phyloP scores from a whole-genome alignment of 2,113 vertebrate species.

The Lophotis ruficrista region DNA sequence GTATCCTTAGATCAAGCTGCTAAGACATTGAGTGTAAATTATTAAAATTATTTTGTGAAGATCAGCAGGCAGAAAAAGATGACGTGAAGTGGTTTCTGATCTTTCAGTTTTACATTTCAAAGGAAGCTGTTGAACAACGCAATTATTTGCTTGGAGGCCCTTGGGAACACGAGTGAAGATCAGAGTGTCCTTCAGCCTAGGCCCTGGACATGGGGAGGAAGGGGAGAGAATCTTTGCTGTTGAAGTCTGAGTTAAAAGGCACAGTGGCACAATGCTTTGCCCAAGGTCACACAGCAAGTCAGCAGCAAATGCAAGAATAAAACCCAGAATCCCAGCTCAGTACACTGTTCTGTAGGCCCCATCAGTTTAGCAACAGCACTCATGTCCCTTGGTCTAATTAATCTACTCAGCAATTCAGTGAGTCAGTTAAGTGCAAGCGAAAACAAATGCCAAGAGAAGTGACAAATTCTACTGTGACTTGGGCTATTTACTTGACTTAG shows the following conservation, averaged over 20 bases:
- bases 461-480: not conserved
- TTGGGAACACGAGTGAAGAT: not conserved
- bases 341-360: not conserved
- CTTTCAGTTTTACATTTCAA: not conserved
- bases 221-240: not conserved
- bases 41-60: not conserved
- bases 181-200: not conserved
- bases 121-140: not conserved
- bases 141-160: not conserved
- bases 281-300: not conserved
- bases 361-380: not conserved
- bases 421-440: not conserved
- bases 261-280: not conserved
- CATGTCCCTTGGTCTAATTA: not conserved
- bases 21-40: not conserved
- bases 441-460: conserved; percentile 22
- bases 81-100: not conserved
- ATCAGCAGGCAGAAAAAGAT: not conserved
- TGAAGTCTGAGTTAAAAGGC: not conserved
- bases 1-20: not conserved
- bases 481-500: not conserved
- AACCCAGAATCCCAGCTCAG: not conserved
- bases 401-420: not conserved
- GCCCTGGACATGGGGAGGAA: not conserved
- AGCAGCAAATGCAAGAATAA: not conserved